Conservation (phyloP, 2,888 invertebrate genomes). For the Megastigmus dorsalis region DNA sequence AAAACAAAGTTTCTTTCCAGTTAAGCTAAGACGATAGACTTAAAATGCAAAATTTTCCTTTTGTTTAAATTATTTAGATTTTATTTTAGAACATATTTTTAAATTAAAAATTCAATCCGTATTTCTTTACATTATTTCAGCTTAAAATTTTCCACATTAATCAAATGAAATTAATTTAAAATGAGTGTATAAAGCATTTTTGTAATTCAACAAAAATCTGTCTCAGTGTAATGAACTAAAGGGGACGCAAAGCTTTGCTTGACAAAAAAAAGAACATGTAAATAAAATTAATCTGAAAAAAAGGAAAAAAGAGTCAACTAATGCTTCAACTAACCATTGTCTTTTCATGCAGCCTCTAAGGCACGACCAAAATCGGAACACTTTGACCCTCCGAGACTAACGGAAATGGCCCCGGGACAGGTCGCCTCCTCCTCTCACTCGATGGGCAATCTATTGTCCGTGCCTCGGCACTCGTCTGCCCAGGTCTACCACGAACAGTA, state of each 20-base stretch:
- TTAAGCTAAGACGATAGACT: too few species aligned
- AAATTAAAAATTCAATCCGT: not conserved
- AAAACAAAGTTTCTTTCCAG: not conserved
- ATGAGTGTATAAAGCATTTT: not conserved
- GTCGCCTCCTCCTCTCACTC: conserved; percentile 70
- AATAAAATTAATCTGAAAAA: too few species aligned
- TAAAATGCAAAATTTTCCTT: not conserved
- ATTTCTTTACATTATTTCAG: not conserved
- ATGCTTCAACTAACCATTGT: conserved; percentile 67
- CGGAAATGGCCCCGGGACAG: conserved; percentile 57
- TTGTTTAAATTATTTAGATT: not conserved
- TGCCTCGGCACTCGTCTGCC: conserved; percentile 63
- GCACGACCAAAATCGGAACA: conserved; percentile 72
- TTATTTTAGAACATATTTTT: not conserved
- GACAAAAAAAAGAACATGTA: too few species aligned
- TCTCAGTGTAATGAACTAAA: not conserved
- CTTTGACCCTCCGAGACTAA: conserved; percentile 65
- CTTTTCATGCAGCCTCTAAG: conserved; percentile 59
- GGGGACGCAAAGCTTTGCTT: conserved; percentile 26
- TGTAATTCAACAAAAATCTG: not conserved
- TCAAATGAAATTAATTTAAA: too few species aligned
- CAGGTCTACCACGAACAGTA: conserved; percentile 67
- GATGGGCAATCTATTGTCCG: conserved; percentile 71
- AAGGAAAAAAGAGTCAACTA: conserved; percentile 54
- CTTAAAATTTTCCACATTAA: too few species aligned